Base-by-base conservation (phyloP, 1,140 invertebrate genomes). In the Meteorus sp. region DNA sequence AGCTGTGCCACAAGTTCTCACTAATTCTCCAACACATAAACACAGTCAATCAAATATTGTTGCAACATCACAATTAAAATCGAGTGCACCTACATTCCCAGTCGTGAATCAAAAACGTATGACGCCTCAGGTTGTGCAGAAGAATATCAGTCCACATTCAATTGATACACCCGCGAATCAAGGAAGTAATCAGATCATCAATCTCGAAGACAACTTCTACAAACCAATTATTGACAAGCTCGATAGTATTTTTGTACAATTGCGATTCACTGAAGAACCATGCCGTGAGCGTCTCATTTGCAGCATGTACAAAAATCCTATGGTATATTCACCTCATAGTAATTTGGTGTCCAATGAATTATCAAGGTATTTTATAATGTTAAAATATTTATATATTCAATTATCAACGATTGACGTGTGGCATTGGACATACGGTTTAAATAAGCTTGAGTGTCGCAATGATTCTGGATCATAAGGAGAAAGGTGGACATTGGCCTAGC, bases 321-420 rank as follows among this genome's bases (percentile, higher is more conserved):
- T 81, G 20, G 83, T 83, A 59, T 92, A 88, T 66, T 86, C 88
- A 60, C 91, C 91, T 0, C 88, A 92, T 72, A 93, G 91, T 71
- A 93, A 93, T 78, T 81, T 92, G 33, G 82, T 93, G 3, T 93
- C 90, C 15, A 88, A 88, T 58, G 89, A 93, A 73, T 78, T 94
- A 9, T 92, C 90, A 83, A 91, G 90, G 91, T 94, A 79, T 82
- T 77, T 44, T 33, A 11, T n/a, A 35, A 2, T 20, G 22, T 25
- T 22, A n/a, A 17, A 5, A 33, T 39, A 20, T 48, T 31, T 41
- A 17, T 50, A 15, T 29, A 2, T 25, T 13, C 0, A 6, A 13
- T 11, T 25, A 25, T 25, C 23, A 47, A 23, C 13, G n/a, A 7
- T 6, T 39, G 5, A 4, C 13, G 37, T 39, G n/a, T 6, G 3